phyloP scores from a whole-genome alignment of 2,888 invertebrate species.

The Gortyna flavago region DNA sequence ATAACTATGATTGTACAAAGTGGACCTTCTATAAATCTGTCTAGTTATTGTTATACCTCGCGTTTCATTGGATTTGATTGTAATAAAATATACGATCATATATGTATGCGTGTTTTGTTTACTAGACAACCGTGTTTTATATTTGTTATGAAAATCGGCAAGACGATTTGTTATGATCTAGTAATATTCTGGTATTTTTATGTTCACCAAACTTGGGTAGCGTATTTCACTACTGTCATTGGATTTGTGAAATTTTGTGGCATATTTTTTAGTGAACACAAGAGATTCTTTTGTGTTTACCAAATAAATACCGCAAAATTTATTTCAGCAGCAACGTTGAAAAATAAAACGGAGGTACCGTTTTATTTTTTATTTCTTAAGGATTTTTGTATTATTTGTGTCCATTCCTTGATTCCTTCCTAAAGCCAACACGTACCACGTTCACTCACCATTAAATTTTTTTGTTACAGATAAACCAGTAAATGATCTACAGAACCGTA shows the following conservation, averaged over 20 bases:
- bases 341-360: neutral
- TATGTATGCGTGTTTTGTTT: constrained; percentile 9
- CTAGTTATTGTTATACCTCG: neutral
- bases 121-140: constrained; percentile 4
- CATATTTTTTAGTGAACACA: neutral
- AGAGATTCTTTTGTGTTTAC: neutral
- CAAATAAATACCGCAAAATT: neutral
- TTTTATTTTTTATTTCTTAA: no score
- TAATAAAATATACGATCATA: constrained; percentile 40
- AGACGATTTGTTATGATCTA: neutral
- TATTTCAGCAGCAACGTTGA: neutral
- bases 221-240: neutral
- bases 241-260: neutral
- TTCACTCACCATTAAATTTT: neutral
- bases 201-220: neutral
- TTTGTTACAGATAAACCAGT: constrained; percentile 85
- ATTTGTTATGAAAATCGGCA: constrained; percentile 7
- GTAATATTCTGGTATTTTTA: neutral
- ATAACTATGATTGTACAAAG: neutral
- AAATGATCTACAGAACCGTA: constrained; percentile 76
- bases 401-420: no score
- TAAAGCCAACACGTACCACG: neutral
- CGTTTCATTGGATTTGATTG: constrained; percentile 30
- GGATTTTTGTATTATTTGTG: neutral
- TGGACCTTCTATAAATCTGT: neutral